Percentiles rank a stretch among this genome's conserved stretches.
Conservation (phyloP, 2,797 vertebrate genomes). For the Serranus cabrilla region DNA sequence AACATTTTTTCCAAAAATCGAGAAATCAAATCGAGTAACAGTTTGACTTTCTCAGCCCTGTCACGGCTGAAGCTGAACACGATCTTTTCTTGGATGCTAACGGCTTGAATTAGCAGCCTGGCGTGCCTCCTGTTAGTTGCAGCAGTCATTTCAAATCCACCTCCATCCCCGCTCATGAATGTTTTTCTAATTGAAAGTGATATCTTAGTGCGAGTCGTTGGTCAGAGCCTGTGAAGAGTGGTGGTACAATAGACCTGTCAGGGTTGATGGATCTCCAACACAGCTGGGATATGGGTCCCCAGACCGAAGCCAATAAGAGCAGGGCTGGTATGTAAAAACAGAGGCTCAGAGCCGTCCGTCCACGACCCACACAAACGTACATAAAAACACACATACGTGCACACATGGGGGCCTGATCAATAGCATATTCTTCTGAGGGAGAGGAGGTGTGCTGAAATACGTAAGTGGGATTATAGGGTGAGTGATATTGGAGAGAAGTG, state of each 20-base stretch:
- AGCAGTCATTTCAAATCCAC: constrained; percentile 59
- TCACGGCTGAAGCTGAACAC: background rate
- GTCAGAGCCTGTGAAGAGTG: constrained; percentile 83
- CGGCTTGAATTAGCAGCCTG: constrained; percentile 25
- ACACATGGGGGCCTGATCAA: constrained; percentile 71
- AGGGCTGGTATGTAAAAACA: constrained; percentile 80
- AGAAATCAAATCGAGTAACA: too few species aligned
- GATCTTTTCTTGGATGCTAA: background rate
- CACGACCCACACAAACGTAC: constrained; percentile 50
- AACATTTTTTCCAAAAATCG: too few species aligned
- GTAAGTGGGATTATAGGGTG: constrained; percentile 77
- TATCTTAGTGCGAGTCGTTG: constrained; percentile 79
- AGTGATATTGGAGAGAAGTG: constrained; percentile 68
- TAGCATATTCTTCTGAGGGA: constrained; percentile 79
- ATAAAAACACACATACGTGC: constrained; percentile 33
- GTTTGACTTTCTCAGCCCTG: background rate
- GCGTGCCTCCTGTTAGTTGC: constrained; percentile 17
- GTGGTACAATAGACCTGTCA: constrained; percentile 86
- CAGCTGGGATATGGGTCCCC: constrained; percentile 82
- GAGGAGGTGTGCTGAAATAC: constrained; percentile 76
- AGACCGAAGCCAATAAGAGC: constrained; percentile 83
- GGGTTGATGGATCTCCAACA: constrained; percentile 87
- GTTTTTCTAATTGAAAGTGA: constrained; percentile 84
- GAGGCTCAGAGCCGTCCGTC: constrained; percentile 68
- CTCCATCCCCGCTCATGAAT: constrained; percentile 62